These are phyloP conservation scores for Cyclophora punctaria DNA, from an alignment of 2,888 invertebrate species.

Conservation along the genomic window DNA sequence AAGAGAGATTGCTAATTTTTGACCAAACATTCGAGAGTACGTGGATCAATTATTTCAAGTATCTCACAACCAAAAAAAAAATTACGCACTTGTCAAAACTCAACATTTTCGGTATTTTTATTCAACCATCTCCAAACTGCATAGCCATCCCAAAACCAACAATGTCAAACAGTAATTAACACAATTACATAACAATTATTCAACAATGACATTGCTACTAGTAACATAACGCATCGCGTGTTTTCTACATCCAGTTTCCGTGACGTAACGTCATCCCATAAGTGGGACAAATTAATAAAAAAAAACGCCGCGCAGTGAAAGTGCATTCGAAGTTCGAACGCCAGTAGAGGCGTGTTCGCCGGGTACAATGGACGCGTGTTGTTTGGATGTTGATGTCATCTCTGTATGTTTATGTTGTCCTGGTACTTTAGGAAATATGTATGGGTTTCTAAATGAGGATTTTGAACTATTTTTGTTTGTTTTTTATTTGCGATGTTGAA, in stretches of 20 bases:
- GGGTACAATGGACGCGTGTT: slow-evolving; percentile 25
- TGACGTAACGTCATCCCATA: slow-evolving; percentile 62
- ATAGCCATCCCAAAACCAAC: too few species aligned
- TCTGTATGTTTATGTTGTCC: neutral
- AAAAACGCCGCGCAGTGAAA: slow-evolving; percentile 54
- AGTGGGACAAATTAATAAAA: slow-evolving; percentile 68
- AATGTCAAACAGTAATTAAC: neutral
- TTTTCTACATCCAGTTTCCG: slow-evolving; percentile 41
- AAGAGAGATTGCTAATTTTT: too few species aligned
- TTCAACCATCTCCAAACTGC: too few species aligned
- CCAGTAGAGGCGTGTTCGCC: slow-evolving; percentile 35
- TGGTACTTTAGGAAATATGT: neutral
- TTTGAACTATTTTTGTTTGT: too few species aligned
- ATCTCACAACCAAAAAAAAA: too few species aligned
- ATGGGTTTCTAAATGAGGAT: too few species aligned
- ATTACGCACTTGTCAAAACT: too few species aligned
- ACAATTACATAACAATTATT: slow-evolving; percentile 8
- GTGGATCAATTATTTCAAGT: too few species aligned
- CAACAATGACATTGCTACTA: slow-evolving; percentile 41
- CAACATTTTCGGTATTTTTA: too few species aligned
- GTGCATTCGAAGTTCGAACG: slow-evolving; percentile 30
- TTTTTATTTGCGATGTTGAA: too few species aligned
- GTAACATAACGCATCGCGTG: slow-evolving; percentile 29
- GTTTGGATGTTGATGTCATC: neutral
- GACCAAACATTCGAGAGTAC: too few species aligned